A percentile compares a stretch with the other conserved stretches of the same genome.
Evolutionary conservation across 2,113 vertebrate species (phyloP).

Genomic region (Pluvianellus socialis): DNA sequence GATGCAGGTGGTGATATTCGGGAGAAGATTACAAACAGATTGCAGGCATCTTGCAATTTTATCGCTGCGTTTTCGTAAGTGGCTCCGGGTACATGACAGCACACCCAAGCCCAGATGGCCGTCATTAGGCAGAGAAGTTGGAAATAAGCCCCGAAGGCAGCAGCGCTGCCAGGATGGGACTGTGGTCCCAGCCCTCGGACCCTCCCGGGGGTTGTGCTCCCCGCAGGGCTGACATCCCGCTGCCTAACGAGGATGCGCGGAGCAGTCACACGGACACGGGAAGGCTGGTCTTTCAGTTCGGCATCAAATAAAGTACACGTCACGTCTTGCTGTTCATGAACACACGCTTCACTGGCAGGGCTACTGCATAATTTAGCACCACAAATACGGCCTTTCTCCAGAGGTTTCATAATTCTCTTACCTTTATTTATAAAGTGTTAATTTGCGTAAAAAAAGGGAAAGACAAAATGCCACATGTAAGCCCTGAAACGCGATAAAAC

Average conservation of each 20-base stretch:
- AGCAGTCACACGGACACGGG: background rate
- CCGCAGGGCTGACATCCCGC: background rate
- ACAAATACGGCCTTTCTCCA: background rate
- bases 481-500: background rate
- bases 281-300: background rate
- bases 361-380: background rate
- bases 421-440: background rate
- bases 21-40: background rate
- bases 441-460: background rate
- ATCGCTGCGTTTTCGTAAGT: background rate
- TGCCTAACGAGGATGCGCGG: background rate
- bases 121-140: background rate
- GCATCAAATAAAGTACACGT: background rate
- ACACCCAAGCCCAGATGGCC: background rate
- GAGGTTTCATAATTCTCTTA: background rate
- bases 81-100: background rate
- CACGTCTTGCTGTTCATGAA: background rate
- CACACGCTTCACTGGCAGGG: background rate
- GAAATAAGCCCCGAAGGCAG: background rate
- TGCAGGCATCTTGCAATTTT: background rate
- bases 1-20: constrained; percentile 14
- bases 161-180: background rate
- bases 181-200: background rate
- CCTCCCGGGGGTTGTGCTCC: rapidly evolving
- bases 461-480: background rate